A percentile compares a stretch with the other conserved stretches of the same genome.
These are phyloP conservation scores for Nephrocerus scutellatus DNA, from an alignment of 2,888 invertebrate genomes.

Conservation along the genomic window DNA sequence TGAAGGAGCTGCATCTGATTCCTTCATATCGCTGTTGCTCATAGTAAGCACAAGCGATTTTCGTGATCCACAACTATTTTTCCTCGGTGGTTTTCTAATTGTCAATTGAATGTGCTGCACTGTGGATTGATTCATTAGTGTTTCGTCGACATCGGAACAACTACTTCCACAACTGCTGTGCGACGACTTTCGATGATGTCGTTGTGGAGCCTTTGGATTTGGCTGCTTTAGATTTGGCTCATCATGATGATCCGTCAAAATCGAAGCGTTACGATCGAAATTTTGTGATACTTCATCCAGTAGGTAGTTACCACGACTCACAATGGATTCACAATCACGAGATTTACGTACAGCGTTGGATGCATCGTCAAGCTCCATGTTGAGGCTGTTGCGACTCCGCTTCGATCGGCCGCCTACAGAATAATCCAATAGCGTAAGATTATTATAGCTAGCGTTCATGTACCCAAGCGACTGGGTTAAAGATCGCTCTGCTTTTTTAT, in stretches of 20 bases:
- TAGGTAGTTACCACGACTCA: constrained; percentile 41
- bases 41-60: too few species aligned
- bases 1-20: background rate
- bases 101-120: constrained; percentile 39
- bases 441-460: constrained; percentile 57
- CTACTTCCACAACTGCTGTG: constrained; percentile 21
- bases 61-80: too few species aligned
- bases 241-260: constrained; percentile 48
- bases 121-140: constrained; percentile 17
- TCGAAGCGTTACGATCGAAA: constrained; percentile 54
- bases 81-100: constrained; percentile 32
- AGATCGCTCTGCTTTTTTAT: constrained; percentile 5
- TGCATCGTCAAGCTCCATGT: constrained; percentile 24
- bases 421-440: constrained; percentile 56
- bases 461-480: constrained; percentile 30
- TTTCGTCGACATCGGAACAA: constrained; percentile 13
- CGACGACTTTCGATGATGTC: constrained; percentile 19
- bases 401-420: constrained; percentile 40
- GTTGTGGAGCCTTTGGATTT: constrained; percentile 23
- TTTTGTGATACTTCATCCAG: constrained; percentile 50
- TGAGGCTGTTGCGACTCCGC: constrained; percentile 12
- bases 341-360: constrained; percentile 14
- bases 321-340: constrained; percentile 34
- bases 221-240: constrained; percentile 5
- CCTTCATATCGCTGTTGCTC: background rate